Percentiles rank a stretch among this genome's conserved stretches.
These are phyloP conservation scores for Gymnarchus niloticus DNA, from an alignment of 2,113 vertebrate species.

Conservation along the genomic window DNA sequence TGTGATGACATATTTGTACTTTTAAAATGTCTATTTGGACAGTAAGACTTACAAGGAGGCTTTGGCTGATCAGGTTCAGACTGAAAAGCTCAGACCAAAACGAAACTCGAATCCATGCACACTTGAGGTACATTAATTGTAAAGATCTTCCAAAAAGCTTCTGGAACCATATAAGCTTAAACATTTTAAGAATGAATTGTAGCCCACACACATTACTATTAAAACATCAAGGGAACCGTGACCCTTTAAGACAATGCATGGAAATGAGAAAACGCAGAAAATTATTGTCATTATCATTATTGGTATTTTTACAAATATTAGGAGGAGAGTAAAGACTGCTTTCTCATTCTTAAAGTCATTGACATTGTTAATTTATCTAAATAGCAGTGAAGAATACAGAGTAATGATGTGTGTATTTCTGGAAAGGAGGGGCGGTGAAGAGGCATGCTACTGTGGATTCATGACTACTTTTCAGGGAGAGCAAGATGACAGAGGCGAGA, in stretches of 20 bases:
- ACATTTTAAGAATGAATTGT: not conserved
- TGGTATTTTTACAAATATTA: slow-evolving; percentile 17
- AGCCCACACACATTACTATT: not conserved
- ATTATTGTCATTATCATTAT: slow-evolving; percentile 25
- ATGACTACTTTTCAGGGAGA: slow-evolving; percentile 6
- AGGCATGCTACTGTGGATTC: not conserved
- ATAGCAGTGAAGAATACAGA: not conserved
- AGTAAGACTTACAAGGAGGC: not conserved
- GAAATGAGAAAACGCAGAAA: not conserved
- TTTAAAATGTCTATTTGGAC: slow-evolving; percentile 2
- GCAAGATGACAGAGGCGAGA: not conserved
- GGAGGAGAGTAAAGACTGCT: slow-evolving; percentile 3
- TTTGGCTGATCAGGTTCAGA: not conserved
- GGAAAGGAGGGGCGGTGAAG: not conserved
- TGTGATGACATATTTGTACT: slow-evolving; percentile 4
- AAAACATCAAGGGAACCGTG: not conserved
- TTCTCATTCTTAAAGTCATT: slow-evolving; percentile 12
- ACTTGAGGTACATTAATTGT: not conserved
- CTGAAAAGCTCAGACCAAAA: not conserved
- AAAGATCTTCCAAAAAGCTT: slow-evolving; percentile 1
- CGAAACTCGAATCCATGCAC: not conserved
- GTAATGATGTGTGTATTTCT: slow-evolving; percentile 14
- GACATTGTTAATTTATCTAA: slow-evolving; percentile 7
- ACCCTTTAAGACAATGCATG: not conserved
- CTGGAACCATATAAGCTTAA: not conserved